These are phyloP conservation scores for Sebastes hopkinsi DNA, from an alignment of 2,797 vertebrate species.

Conservation along the genomic window DNA sequence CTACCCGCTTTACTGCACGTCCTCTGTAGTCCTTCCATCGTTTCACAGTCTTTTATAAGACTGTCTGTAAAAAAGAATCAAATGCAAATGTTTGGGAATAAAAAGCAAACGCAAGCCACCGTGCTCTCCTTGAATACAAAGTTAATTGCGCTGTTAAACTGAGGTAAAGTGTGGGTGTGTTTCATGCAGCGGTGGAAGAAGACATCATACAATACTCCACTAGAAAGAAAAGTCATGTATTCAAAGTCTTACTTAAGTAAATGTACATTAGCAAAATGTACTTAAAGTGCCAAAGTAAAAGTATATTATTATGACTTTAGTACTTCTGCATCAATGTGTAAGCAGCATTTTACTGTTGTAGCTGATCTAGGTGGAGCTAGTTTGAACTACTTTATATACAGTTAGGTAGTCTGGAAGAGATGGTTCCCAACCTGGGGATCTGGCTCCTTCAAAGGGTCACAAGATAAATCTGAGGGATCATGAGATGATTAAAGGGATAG, in stretches of 20 bases:
- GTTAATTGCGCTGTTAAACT: constrained; percentile 57
- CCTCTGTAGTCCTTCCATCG: constrained; percentile 59
- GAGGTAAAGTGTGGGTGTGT: constrained; percentile 1
- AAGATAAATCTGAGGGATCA: not conserved
- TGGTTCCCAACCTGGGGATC: not conserved
- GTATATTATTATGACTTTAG: not conserved
- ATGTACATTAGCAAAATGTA: not conserved
- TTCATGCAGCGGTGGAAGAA: not conserved
- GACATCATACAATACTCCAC: not conserved
- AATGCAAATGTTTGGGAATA: constrained; percentile 80
- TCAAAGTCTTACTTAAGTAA: not conserved
- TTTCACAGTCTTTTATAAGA: constrained; percentile 68
- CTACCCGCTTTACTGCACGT: constrained; percentile 61
- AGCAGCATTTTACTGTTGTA: not conserved
- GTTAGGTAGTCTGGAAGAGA: not conserved
- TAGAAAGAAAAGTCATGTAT: not conserved
- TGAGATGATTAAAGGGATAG: not conserved
- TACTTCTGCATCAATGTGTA: not conserved
- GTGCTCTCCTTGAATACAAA: constrained; percentile 44
- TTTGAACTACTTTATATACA: not conserved
- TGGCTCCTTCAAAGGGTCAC: not conserved
- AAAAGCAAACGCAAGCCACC: constrained; percentile 74
- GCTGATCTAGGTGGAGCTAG: not conserved
- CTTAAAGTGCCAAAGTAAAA: not conserved
- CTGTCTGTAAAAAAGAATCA: constrained; percentile 74